phyloP scores from a whole-genome alignment of 1,140 invertebrate species.

The Drosophila auraria region DNA sequence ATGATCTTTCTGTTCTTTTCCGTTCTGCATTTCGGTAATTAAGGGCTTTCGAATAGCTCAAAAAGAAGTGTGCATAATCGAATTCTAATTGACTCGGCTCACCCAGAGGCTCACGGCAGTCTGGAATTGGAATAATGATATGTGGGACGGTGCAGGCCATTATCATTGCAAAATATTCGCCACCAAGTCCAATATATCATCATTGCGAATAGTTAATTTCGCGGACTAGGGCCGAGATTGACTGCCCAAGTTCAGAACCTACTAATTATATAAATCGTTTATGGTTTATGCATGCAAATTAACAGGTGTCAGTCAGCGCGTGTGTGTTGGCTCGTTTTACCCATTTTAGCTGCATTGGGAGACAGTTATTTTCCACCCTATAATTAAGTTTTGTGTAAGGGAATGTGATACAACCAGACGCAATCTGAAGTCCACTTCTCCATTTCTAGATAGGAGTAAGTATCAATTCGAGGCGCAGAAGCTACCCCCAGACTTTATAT shows the following conservation, averaged over 20 bases:
- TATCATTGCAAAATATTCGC: slow-evolving; percentile 22
- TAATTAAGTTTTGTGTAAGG: slow-evolving; percentile 28
- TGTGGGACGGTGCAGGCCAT: neutral
- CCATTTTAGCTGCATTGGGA: neutral
- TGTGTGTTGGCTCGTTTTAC: neutral
- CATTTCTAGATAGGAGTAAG: slow-evolving; percentile 13
- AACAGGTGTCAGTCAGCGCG: slow-evolving; percentile 5
- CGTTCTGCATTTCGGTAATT: slow-evolving; percentile 1
- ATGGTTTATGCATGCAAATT: slow-evolving; percentile 9
- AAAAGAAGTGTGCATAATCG: slow-evolving; percentile 13
- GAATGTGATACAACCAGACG: slow-evolving; percentile 20
- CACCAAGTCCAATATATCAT: neutral
- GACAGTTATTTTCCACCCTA: slow-evolving; percentile 18
- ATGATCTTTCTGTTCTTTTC: neutral
- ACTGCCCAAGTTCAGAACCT: slow-evolving; percentile 3
- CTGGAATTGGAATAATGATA: slow-evolving; percentile 12
- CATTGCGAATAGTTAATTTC: neutral
- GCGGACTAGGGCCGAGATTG: neutral
- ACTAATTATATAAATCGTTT: slow-evolving; percentile 1
- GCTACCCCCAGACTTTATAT: neutral
- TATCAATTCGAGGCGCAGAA: neutral
- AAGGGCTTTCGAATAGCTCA: neutral
- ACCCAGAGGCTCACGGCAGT: neutral
- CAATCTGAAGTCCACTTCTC: slow-evolving; percentile 18
- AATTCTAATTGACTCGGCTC: slow-evolving; percentile 35